Percentiles rank a stretch among this genome's conserved stretches.
These are phyloP conservation scores for Tympanuchus pallidicinctus DNA, from an alignment of 2,113 vertebrate species.

Conservation along the genomic window DNA sequence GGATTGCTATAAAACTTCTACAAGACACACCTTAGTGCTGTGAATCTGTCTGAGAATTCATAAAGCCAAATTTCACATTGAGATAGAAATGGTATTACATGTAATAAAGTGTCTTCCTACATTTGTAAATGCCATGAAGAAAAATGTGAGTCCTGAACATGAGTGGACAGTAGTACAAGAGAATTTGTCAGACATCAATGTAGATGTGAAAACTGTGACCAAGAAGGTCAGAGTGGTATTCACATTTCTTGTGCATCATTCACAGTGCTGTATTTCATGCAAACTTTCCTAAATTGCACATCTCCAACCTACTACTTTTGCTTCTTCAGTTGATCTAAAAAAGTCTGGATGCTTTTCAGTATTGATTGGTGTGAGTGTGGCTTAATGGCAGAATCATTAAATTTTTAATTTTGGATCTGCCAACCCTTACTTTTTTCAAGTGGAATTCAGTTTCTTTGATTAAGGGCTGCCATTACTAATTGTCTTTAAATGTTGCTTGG, in stretches of 20 bases:
- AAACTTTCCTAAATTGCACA: neutral
- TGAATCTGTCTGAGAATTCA: neutral
- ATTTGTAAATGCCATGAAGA: neutral
- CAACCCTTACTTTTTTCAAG: constrained; percentile 71
- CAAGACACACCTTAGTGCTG: neutral
- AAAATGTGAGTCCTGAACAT: neutral
- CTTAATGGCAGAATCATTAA: constrained; percentile 78
- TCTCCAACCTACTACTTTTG: neutral
- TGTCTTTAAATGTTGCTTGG: constrained; percentile 69
- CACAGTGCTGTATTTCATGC: accelerated
- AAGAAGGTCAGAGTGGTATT: neutral
- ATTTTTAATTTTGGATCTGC: constrained; percentile 78
- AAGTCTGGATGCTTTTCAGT: constrained; percentile 68
- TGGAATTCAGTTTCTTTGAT: constrained; percentile 66
- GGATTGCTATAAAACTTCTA: neutral
- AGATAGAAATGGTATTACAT: accelerated
- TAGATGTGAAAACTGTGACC: neutral
- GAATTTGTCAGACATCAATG: neutral
- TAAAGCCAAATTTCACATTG: neutral
- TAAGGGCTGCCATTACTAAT: constrained; percentile 77
- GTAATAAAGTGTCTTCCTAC: neutral
- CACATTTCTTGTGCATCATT: neutral
- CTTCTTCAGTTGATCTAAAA: constrained; percentile 65
- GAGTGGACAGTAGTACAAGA: accelerated
- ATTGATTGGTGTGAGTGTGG: constrained; percentile 72